These are phyloP conservation scores for Athene cunicularia DNA, from an alignment of 2,113 vertebrate genomes.

Conservation along the genomic window DNA sequence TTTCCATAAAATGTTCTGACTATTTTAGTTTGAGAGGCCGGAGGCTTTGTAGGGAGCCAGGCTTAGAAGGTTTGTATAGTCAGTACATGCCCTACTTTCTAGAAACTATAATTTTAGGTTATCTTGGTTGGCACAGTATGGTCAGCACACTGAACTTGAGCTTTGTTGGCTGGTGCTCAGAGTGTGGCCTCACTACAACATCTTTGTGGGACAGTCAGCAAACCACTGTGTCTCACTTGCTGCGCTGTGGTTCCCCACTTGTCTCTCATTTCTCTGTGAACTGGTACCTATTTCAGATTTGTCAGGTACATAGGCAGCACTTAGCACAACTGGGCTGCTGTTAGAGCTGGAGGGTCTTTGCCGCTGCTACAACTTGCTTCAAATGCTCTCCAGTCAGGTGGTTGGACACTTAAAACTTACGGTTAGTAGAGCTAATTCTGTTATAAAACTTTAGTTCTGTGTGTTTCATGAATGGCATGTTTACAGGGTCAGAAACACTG, in stretches of 20 bases:
- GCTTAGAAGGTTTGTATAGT: background rate
- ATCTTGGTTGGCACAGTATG: background rate
- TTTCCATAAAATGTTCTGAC: background rate
- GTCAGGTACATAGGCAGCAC: background rate
- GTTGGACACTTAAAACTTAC: background rate
- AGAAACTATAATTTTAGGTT: constrained; percentile 5
- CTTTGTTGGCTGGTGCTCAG: background rate
- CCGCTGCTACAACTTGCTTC: background rate
- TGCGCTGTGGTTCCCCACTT: accelerated
- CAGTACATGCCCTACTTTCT: background rate
- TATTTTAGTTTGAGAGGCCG: background rate
- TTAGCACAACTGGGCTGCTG: background rate
- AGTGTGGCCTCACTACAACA: background rate
- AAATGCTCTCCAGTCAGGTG: background rate
- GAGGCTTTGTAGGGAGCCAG: background rate
- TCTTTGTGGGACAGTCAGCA: background rate
- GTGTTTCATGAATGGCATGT: accelerated
- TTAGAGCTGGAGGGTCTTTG: background rate
- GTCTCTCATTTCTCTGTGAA: background rate
- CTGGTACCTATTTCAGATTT: background rate
- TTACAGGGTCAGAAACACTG: background rate
- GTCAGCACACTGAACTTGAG: background rate
- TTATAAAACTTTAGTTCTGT: background rate
- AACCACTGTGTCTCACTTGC: accelerated
- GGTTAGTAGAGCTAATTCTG: background rate